phyloP scores from a whole-genome alignment of 2,888 invertebrate genomes.

The Xestia c-nigrum region DNA sequence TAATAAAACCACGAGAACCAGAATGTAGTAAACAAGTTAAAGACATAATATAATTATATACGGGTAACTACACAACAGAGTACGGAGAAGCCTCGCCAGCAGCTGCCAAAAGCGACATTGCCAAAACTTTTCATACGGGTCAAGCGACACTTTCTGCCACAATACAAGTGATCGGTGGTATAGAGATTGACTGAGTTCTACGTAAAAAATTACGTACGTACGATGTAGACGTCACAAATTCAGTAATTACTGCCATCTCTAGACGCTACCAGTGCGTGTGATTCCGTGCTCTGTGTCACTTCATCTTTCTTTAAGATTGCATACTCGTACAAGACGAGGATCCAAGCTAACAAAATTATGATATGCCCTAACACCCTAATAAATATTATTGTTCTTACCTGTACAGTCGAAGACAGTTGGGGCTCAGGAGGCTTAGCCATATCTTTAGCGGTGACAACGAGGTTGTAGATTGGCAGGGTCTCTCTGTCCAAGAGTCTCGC shows the following conservation, averaged over 20 bases:
- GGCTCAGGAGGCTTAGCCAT: slow-evolving; percentile 94
- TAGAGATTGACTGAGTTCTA: too few species aligned
- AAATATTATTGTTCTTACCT: slow-evolving; percentile 85
- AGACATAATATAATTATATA: background rate
- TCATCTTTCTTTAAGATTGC: background rate
- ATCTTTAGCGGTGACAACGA: slow-evolving; percentile 96
- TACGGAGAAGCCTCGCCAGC: background rate
- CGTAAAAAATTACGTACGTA: too few species aligned
- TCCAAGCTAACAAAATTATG: background rate
- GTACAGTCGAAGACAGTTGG: slow-evolving; percentile 95
- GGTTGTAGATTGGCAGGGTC: slow-evolving; percentile 94
- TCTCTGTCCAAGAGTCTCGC: slow-evolving; percentile 95
- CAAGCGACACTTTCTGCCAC: background rate
- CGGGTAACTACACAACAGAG: background rate
- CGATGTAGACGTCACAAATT: background rate
- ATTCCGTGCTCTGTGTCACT: background rate
- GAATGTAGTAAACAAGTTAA: slow-evolving; percentile 9
- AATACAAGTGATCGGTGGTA: too few species aligned
- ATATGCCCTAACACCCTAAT: background rate
- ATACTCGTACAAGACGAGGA: background rate
- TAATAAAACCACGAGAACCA: background rate
- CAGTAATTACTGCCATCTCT: background rate
- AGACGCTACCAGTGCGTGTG: background rate
- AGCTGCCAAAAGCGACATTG: background rate
- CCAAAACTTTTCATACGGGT: background rate